Evolutionary conservation across 1,140 invertebrate species (phyloP).

Genomic region (Aphelinus atriplicis): DNA sequence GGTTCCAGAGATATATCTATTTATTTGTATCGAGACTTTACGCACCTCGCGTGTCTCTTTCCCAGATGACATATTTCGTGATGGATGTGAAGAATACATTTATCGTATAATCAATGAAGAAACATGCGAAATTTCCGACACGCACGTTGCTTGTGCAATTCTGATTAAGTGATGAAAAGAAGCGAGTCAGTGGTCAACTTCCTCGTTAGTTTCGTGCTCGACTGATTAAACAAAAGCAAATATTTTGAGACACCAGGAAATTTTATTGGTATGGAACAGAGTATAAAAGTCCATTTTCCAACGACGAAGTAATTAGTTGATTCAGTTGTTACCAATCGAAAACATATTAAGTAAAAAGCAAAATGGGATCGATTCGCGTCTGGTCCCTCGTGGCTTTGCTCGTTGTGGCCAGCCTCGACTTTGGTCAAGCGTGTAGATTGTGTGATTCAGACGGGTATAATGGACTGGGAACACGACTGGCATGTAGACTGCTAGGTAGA

Average conservation of each 20-base stretch:
- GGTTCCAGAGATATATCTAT: too few species aligned
- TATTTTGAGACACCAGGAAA: constrained; percentile 24
- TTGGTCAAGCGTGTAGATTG: constrained; percentile 26
- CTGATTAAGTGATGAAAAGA: constrained; percentile 2
- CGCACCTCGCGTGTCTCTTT: too few species aligned
- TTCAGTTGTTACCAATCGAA: too few species aligned
- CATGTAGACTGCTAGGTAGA: not conserved
- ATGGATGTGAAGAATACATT: too few species aligned
- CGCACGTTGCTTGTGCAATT: constrained; percentile 12
- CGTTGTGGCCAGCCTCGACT: constrained; percentile 8
- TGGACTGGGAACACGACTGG: not conserved
- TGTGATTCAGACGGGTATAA: constrained; percentile 13
- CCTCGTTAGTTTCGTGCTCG: constrained; percentile 33
- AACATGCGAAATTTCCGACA: not conserved
- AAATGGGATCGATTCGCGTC: constrained; percentile 10
- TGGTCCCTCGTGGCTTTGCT: constrained; percentile 19
- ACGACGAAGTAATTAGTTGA: too few species aligned
- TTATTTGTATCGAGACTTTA: too few species aligned
- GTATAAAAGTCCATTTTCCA: constrained; percentile 28
- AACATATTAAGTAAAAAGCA: not conserved
- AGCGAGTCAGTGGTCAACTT: constrained; percentile 1
- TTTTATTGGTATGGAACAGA: constrained; percentile 4
- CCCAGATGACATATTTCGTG: too few species aligned
- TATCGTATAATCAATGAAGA: constrained; percentile 14
- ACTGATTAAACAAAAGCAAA: constrained; percentile 18